Percentiles rank a stretch among this genome's conserved stretches.
Evolutionary conservation across 2,888 invertebrate species (phyloP).

Genomic region (Lypha dubia): DNA sequence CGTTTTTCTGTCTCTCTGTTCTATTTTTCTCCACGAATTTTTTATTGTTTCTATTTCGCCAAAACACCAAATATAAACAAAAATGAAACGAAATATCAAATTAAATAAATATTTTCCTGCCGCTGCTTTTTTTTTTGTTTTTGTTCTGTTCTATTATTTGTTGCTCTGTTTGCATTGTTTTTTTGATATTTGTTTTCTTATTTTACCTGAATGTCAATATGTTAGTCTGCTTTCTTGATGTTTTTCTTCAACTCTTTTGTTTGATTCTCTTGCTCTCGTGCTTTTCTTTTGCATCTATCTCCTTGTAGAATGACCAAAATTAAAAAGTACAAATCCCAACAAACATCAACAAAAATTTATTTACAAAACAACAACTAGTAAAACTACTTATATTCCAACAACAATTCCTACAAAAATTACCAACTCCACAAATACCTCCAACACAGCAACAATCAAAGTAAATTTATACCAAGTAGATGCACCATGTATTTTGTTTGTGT

Average conservation of each 20-base stretch:
- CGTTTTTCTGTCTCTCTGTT: constrained; percentile 58
- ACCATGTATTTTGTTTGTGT: no score
- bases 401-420: constrained; percentile 22
- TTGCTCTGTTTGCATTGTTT: constrained; percentile 36
- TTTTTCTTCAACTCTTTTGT: constrained; percentile 13
- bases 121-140: constrained; percentile 20
- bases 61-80: constrained; percentile 43
- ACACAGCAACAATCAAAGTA: constrained; percentile 55
- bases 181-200: constrained; percentile 35
- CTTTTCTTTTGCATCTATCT: constrained; percentile 61
- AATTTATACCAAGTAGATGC: no score
- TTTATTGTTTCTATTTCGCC: constrained; percentile 53
- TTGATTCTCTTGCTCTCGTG: constrained; percentile 47
- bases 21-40: constrained; percentile 59
- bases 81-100: constrained; percentile 39
- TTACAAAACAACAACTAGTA: constrained; percentile 69
- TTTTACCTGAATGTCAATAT: constrained; percentile 25
- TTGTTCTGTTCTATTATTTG: constrained; percentile 35
- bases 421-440: constrained; percentile 47
- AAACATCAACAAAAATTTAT: constrained; percentile 61
- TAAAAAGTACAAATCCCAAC: no score
- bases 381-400: constrained; percentile 70
- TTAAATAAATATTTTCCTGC: background rate
- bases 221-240: no score
- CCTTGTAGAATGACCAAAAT: constrained; percentile 80